These are phyloP conservation scores for Drosophila picticornis DNA, from an alignment of 2,888 invertebrate genomes.

Conservation along the genomic window DNA sequence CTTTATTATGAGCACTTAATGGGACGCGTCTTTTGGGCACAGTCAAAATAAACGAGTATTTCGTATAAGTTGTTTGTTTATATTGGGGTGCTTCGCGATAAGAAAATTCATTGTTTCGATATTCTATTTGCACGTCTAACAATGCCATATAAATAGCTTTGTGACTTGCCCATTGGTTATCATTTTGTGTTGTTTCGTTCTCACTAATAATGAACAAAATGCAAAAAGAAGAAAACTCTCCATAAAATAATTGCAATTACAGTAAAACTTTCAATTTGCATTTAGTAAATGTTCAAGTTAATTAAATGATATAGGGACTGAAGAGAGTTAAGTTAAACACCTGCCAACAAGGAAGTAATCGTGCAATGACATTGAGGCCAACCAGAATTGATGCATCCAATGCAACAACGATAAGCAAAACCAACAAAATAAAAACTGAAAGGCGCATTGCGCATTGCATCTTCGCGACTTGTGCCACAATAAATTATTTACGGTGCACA, in stretches of 20 bases:
- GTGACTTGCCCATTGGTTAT: constrained; percentile 17
- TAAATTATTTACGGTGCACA: constrained; percentile 1
- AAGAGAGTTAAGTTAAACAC: background rate
- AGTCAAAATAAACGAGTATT: constrained; percentile 13
- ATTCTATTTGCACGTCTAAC: constrained; percentile 23
- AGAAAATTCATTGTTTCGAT: constrained; percentile 8
- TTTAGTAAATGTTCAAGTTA: background rate
- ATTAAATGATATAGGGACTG: background rate
- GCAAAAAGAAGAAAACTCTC: background rate
- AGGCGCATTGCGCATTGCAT: background rate
- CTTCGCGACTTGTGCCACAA: background rate
- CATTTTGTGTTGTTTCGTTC: background rate
- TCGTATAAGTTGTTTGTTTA: constrained; percentile 7
- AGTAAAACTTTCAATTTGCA: constrained; percentile 7
- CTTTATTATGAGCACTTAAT: constrained; percentile 20
- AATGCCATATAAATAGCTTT: constrained; percentile 35
- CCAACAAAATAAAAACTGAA: background rate
- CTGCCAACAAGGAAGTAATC: constrained; percentile 24
- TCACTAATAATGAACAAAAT: background rate
- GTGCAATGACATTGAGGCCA: constrained; percentile 3
- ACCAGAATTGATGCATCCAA: background rate
- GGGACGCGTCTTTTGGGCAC: constrained; percentile 8
- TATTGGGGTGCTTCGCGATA: constrained; percentile 7
- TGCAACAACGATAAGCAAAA: background rate
- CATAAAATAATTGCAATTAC: background rate